phyloP scores from a whole-genome alignment of 2,797 vertebrate genomes.

The Carduelis carduelis region DNA sequence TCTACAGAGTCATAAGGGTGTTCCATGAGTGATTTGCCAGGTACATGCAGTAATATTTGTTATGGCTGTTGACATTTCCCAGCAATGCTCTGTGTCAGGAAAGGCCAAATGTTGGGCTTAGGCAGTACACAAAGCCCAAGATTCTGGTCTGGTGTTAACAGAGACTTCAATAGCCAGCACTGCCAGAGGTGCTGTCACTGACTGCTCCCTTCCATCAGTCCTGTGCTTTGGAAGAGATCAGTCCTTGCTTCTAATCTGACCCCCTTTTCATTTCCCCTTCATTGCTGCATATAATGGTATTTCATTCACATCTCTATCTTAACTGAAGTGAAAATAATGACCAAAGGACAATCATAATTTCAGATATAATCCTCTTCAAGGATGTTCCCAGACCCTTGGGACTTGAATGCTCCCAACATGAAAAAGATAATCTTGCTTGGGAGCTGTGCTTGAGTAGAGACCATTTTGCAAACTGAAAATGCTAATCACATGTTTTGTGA shows the following conservation, averaged over 20 bases:
- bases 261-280: not conserved
- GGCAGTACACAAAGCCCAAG: not conserved
- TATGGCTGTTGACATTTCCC: slow-evolving; percentile 25
- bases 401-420: not conserved
- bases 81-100: not conserved
- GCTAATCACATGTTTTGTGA: not conserved
- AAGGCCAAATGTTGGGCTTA: not conserved
- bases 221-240: not conserved
- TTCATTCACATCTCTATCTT: not conserved
- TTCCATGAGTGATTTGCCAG: slow-evolving; percentile 47
- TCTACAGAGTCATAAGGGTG: not conserved
- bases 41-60: slow-evolving; percentile 35
- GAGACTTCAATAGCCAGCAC: not conserved
- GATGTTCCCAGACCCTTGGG: not conserved
- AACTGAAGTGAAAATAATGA: not conserved
- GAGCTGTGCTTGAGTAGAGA: not conserved
- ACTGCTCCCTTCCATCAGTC: not conserved
- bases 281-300: not conserved
- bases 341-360: not conserved
- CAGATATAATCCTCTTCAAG: not conserved
- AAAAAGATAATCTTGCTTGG: not conserved
- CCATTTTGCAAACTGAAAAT: not conserved
- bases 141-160: not conserved
- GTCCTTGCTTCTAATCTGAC: not conserved
- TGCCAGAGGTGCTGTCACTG: not conserved